Evolutionary conservation across 2,888 invertebrate species (phyloP).

Genomic region (Amphipyra tragopoginis): DNA sequence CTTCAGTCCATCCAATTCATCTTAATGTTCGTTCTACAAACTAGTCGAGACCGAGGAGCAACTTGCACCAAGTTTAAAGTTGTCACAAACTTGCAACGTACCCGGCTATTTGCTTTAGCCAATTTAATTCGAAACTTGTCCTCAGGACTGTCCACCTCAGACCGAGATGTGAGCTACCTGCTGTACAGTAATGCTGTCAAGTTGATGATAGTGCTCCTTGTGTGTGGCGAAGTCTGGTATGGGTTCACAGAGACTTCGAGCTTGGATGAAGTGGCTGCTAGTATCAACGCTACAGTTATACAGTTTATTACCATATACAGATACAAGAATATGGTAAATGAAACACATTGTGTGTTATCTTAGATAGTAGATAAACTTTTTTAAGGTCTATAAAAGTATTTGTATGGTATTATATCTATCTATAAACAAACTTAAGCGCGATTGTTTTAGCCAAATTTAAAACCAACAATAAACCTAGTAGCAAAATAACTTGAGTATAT

Average conservation of each 20-base stretch:
- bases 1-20: constrained; percentile 33
- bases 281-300: constrained; percentile 70
- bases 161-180: constrained; percentile 64
- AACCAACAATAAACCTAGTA: too few species aligned
- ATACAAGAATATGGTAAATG: constrained; percentile 77
- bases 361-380: not conserved
- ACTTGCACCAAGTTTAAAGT: constrained; percentile 40
- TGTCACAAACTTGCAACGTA: constrained; percentile 15
- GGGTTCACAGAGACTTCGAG: constrained; percentile 64
- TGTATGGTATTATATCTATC: too few species aligned
- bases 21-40: constrained; percentile 28
- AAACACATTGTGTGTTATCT: constrained; percentile 8
- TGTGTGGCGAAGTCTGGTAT: constrained; percentile 74
- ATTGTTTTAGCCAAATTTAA: too few species aligned
- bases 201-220: constrained; percentile 64
- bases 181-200: constrained; percentile 72
- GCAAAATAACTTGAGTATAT: too few species aligned
- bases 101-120: constrained; percentile 24
- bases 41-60: constrained; percentile 8
- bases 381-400: too few species aligned
- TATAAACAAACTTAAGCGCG: too few species aligned
- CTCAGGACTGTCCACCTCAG: constrained; percentile 70
- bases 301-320: constrained; percentile 75
- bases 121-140: constrained; percentile 34
- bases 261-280: constrained; percentile 71